Base-by-base conservation (phyloP, 2,113 vertebrate species). In the Tonatia bakeri region DNA sequence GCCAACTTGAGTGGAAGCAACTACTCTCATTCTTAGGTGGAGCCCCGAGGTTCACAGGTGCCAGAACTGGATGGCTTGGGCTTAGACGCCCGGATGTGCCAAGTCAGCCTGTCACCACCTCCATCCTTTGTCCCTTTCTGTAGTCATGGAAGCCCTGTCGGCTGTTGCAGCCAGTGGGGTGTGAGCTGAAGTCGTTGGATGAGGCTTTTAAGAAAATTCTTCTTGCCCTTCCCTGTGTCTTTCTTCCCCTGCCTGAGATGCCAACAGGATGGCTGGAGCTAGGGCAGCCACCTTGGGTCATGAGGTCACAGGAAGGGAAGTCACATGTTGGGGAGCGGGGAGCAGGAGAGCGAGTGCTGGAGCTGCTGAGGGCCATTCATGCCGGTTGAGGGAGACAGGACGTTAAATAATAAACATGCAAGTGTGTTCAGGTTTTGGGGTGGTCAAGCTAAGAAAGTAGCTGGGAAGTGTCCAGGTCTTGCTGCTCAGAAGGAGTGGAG, bases 401-500 rank as follows among this genome's bases (percentile, higher is more conserved):
- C 16, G 9, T 33, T 11, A n/a, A 76, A 40, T 31, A 50, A 64
- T 47, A n/a, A 28, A 10, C 15, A 2, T 1, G 17, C 4, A 1
- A 72, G 31, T 4, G 5, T 85, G 36, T 73, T 52, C 50, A 28
- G 61, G 76, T 50, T 43, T 16, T 82, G 38, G 12, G 33, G 38
- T 15, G 33, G 43, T 5, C 11, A 70, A 88, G 52, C 33, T 61
- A 47, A 36, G 70, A 28, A n/a, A 40, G 40, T 2, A 36, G 28
- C 24, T 10, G 12, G n/a, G 24, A 73, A 80, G 20, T 0, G 4
- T 47, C 8, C 7, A 19, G 7, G 67, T 4, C 11, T 3, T 17
- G 59, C 40, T 61, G 14, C 50, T 28, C 11, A 13, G 50, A 76
- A 14, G 24, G 19, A 83, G 79, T 1, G 14, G 26, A 69, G 38